Base-by-base conservation (phyloP, 2,113 vertebrate genomes). In the Malaclemys terrapin region DNA sequence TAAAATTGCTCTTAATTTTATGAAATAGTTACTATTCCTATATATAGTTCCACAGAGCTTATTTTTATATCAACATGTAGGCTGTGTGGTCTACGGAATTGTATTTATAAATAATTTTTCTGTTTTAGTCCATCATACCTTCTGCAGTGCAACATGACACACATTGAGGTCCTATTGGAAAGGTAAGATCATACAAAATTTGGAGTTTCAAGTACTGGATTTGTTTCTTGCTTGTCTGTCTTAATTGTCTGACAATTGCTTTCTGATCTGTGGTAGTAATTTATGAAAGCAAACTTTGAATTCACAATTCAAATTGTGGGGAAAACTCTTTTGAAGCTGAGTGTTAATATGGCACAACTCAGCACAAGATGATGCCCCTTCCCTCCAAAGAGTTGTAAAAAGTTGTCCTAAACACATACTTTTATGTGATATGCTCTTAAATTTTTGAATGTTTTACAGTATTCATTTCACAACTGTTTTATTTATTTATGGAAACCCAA, bases 61-160 rank as follows among this genome's bases (percentile, higher is more conserved):
- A 10, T 84, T 29, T 59, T 56, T 83, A 42, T 82, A 38, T 78
- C 72, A 47, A 14, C 1, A 29, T 76, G 9, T 25, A 2, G 79
- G 53, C 89, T 59, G 22, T 88, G 29, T 87, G 56, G 6, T 13
- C 72, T 87, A 45, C 53, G 8, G 11, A 52, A 5, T 91, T 94
- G 85, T 91, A 69, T 13, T 10, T 83, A 47, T 89, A 22, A 35
- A 5, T 90, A 22, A 69, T 88, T 94, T 87, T 96, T 97, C 93
- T 97, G 31, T 98, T 98, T 88, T 97, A 99, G 99, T 87, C 99
- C 99, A 75, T 98, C 98, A 4, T 99, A 99, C 94, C 95, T 99
- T 96, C 98, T 99, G 59, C 99, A 98, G 56, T 98, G 98, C 95
- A 99, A 99, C 95, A 99, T 99, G 99, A 98, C 95, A 1, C 98